A percentile compares a stretch with the other conserved stretches of the same genome.
These are phyloP conservation scores for Mythimna lalbum DNA, from an alignment of 2,888 invertebrate species.

Conservation along the genomic window DNA sequence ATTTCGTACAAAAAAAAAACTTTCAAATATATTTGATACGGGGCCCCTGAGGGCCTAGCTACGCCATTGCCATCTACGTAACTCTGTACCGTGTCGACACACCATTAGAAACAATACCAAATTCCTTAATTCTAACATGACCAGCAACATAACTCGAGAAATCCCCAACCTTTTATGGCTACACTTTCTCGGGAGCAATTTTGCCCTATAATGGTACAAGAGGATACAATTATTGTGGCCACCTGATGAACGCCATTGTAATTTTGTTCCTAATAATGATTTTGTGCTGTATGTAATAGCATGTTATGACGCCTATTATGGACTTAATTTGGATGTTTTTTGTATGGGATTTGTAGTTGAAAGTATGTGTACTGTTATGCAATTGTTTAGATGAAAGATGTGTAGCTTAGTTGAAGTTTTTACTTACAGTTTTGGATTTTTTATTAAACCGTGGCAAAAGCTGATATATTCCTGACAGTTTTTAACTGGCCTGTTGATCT, in stretches of 20 bases:
- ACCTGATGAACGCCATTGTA: slow-evolving; percentile 63
- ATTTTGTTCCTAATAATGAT: slow-evolving; percentile 58
- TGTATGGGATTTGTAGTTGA: slow-evolving; percentile 6
- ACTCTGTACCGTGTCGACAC: neutral
- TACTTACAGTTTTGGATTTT: no score
- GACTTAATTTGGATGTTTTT: slow-evolving; percentile 43
- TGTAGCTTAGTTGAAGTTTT: no score
- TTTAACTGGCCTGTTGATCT: no score
- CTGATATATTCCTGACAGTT: no score
- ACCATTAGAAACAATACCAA: slow-evolving; percentile 44
- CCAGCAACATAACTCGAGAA: slow-evolving; percentile 54
- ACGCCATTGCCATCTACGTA: no score
- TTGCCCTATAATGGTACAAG: slow-evolving; percentile 64
- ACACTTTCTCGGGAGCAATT: slow-evolving; percentile 66
- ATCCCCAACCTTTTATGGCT: slow-evolving; percentile 62
- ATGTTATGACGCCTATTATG: slow-evolving; percentile 46
- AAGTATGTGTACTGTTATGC: slow-evolving; percentile 10
- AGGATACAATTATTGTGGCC: slow-evolving; percentile 62
- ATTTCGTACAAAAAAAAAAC: no score
- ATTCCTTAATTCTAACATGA: slow-evolving; percentile 34
- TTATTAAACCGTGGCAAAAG: no score
- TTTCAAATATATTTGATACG: no score
- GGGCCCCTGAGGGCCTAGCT: no score
- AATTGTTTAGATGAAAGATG: neutral
- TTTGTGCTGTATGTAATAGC: slow-evolving; percentile 43